Base-by-base conservation (phyloP, 1,140 invertebrate genomes). In the Orussus abietinus region DNA sequence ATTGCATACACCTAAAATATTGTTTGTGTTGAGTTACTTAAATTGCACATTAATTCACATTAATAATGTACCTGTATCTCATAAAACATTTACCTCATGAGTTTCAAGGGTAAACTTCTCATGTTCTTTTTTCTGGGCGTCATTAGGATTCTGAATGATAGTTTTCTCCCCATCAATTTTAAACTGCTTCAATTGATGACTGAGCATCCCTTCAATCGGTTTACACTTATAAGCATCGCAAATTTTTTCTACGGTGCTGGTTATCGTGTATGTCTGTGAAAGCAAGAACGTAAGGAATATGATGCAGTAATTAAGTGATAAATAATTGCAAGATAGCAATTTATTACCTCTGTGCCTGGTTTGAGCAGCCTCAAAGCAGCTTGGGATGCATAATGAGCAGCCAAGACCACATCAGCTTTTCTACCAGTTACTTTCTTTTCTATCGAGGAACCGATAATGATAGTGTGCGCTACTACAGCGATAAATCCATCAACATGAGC, bases 401-500 rank as follows among this genome's bases (percentile, higher is more conserved):
- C 96, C 51, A 96, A 71, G 33, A 98, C 83, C 19, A 92, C 95
- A 80, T 99, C 94, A 40, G 96, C 96, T 70, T 90, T 90, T 45
- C 87, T 79, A 4, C 94, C 96, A 33, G 77, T 86, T 22, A 86
- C 78, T 64, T 86, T 86, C 38, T 80, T 78, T 40, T 80, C 80
- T 30, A 75, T 57, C 17, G 80, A 80, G 36, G 86, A 85, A 41
- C 92, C 92, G 54, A 99, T 82, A 43, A 96, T 83, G 48, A 98
- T 75, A 9, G 95, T 96, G 69, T 99, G 96, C 25, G 95, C 96
- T 17, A 93, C 93, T 36, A 98, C 93, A 38, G 96, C 96, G 67
- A 98, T 96, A 64, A 96, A 99, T 17, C 97, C 97, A 84, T 99
- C 97, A 60, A 99, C 85, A 71, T 99, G 96, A 46, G 92, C 93